A percentile compares a stretch with the other conserved stretches of the same genome.
phyloP scores from a whole-genome alignment of 2,888 invertebrate genomes.

The Eristalis arbustorum region DNA sequence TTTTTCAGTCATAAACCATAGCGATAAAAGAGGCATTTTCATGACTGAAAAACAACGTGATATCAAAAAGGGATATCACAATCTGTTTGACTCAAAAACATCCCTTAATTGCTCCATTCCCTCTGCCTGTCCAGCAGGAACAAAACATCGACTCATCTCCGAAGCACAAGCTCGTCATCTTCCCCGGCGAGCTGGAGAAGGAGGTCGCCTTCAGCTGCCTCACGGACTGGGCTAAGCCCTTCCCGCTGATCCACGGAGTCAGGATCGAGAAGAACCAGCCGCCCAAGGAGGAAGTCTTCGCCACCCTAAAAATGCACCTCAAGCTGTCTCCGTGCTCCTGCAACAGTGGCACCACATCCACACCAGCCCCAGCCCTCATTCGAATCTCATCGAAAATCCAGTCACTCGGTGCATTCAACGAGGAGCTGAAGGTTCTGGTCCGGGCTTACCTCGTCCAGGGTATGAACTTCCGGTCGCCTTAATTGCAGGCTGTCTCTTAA shows the following conservation, averaged over 20 bases:
- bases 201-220: constrained; percentile 85
- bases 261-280: constrained; percentile 76
- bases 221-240: constrained; percentile 84
- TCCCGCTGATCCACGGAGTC: constrained; percentile 83
- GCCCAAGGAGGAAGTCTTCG: constrained; percentile 80
- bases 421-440: constrained; percentile 79
- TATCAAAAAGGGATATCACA: too few species aligned
- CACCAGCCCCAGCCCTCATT: constrained; percentile 66
- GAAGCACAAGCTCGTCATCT: constrained; percentile 81
- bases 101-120: too few species aligned
- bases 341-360: constrained; percentile 49
- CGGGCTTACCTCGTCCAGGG: constrained; percentile 90
- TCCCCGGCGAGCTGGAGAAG: constrained; percentile 84
- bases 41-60: too few species aligned
- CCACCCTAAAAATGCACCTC: constrained; percentile 77
- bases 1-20: too few species aligned
- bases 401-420: constrained; percentile 58
- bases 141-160: not conserved
- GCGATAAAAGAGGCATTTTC: too few species aligned
- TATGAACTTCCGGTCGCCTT: constrained; percentile 86
- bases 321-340: constrained; percentile 75
- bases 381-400: constrained; percentile 72
- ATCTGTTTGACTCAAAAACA: too few species aligned
- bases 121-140: constrained; percentile 1
- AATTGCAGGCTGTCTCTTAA: too few species aligned